Conservation (phyloP, 2,113 vertebrate genomes). For the Microtus pennsylvanicus region DNA sequence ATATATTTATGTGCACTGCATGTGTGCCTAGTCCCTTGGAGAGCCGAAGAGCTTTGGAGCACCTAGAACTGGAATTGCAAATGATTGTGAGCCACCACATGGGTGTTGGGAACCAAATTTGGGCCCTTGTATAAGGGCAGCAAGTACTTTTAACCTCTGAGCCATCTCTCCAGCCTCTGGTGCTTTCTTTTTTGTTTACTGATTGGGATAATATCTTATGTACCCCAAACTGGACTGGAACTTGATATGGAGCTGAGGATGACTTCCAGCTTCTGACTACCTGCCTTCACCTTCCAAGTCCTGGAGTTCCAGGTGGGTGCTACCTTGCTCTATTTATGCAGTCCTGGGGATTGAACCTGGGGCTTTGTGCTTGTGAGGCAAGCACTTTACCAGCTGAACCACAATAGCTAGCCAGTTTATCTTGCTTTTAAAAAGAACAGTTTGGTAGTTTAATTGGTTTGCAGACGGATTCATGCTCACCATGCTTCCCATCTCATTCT, state of each 20-base stretch:
- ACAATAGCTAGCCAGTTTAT: background rate
- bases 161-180: background rate
- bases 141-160: background rate
- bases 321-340: background rate
- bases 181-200: background rate
- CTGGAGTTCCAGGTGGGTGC: background rate
- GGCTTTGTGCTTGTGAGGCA: background rate
- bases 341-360: background rate
- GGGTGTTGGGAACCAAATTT: background rate
- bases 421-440: background rate
- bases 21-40: background rate
- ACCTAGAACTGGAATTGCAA: background rate
- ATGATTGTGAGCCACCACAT: background rate
- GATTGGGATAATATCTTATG: background rate
- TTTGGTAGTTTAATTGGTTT: slow-evolving; percentile 42
- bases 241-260: background rate
- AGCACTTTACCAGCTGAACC: background rate
- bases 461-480: background rate
- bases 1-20: background rate
- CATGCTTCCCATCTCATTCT: slow-evolving; percentile 1
- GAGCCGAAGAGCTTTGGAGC: background rate
- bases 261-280: background rate
- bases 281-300: background rate
- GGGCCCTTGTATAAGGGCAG: background rate
- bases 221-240: background rate